Percentiles rank a stretch among this genome's conserved stretches.
These are phyloP conservation scores for Erythrocebus patas DNA, from an alignment of 2,113 vertebrate species.

Conservation along the genomic window DNA sequence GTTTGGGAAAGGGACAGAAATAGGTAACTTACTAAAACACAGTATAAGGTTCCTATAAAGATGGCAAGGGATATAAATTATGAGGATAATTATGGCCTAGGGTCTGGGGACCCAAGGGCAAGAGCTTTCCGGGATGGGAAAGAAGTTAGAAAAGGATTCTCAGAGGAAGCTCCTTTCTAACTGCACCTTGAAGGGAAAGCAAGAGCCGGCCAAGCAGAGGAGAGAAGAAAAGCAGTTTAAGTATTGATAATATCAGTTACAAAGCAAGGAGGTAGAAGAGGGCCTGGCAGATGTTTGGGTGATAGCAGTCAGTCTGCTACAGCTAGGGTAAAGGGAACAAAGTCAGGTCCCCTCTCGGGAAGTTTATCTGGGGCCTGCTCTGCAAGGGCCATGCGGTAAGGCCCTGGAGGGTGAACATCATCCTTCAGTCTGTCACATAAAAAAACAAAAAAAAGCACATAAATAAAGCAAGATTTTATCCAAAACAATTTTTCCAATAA, in stretches of 20 bases:
- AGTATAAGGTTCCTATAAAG: background rate
- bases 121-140: background rate
- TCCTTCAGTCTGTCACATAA: background rate
- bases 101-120: background rate
- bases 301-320: background rate
- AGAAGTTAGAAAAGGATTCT: background rate
- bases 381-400: background rate
- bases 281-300: background rate
- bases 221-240: background rate
- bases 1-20: background rate
- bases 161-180: background rate
- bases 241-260: background rate
- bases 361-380: background rate
- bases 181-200: background rate
- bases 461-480: background rate
- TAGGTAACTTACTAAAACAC: background rate
- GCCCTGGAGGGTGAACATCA: background rate
- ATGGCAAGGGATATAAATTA: background rate
- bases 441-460: background rate
- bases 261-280: background rate
- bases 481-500: background rate
- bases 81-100: background rate
- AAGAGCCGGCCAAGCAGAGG: background rate
- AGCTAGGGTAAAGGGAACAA: background rate
- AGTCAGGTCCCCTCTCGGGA: background rate